phyloP scores from a whole-genome alignment of 2,113 vertebrate genomes.

The Semicossyphus pulcher region DNA sequence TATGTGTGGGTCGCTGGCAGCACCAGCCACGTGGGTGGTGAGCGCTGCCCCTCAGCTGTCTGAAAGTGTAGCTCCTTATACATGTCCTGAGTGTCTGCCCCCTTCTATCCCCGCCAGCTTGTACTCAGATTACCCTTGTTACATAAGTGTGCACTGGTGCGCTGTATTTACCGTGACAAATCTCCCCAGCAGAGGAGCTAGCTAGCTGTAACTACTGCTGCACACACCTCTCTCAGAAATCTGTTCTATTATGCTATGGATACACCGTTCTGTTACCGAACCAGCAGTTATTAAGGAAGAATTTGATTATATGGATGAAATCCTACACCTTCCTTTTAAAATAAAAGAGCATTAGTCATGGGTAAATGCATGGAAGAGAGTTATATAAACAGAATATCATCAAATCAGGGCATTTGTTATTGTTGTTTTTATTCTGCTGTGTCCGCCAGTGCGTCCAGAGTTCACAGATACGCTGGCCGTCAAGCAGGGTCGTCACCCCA shows the following conservation, averaged over 20 bases:
- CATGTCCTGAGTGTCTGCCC: conserved; percentile 69
- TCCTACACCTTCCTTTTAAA: neutral
- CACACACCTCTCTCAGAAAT: conserved; percentile 36
- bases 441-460: conserved; percentile 91
- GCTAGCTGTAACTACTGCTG: conserved; percentile 23
- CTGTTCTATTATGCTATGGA: neutral
- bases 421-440: conserved; percentile 39
- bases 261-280: neutral
- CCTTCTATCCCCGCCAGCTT: conserved; percentile 56
- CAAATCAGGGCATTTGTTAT: neutral
- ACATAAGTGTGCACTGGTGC: conserved; percentile 64
- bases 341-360: neutral
- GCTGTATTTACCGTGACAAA: conserved; percentile 59
- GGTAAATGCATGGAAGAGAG: neutral
- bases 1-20: conserved; percentile 32
- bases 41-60: conserved; percentile 74
- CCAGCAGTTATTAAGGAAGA: neutral
- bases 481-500: conserved; percentile 94
- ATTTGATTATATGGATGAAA: neutral
- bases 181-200: conserved; percentile 43
- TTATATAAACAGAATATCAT: neutral
- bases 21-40: conserved; percentile 60
- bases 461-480: conserved; percentile 97
- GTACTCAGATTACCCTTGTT: conserved; percentile 75
- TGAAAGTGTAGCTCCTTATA: conserved; percentile 72